Evolutionary conservation across 2,113 vertebrate species (phyloP).

Genomic region (Daboia siamensis): DNA sequence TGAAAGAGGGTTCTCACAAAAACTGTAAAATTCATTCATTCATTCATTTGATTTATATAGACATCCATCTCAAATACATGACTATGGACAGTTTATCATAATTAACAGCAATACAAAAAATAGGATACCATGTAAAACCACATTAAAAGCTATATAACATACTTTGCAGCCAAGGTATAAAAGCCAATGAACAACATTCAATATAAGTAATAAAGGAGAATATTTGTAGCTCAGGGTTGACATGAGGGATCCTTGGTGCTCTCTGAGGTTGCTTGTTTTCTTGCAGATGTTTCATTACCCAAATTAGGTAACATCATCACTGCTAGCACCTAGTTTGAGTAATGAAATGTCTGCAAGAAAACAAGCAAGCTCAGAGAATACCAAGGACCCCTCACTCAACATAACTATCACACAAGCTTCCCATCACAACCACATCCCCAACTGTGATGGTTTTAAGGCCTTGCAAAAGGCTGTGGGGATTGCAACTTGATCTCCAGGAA

Average conservation of each 20-base stretch:
- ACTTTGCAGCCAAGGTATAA: not conserved
- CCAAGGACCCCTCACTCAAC: not conserved
- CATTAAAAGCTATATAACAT: not conserved
- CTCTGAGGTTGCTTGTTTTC: not conserved
- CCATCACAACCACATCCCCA: not conserved
- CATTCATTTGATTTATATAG: not conserved
- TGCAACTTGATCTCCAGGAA: not conserved
- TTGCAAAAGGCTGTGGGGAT: not conserved
- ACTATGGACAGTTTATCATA: not conserved
- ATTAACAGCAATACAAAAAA: not conserved
- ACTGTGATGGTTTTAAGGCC: not conserved
- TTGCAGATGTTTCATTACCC: not conserved
- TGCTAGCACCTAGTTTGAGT: not conserved
- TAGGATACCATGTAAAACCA: not conserved
- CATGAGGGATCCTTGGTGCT: not conserved
- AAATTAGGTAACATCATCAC: not conserved
- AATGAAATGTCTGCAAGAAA: not conserved
- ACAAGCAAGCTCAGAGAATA: not conserved
- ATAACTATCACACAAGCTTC: not conserved
- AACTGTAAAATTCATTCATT: not conserved
- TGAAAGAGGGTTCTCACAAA: not conserved
- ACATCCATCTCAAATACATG: not conserved
- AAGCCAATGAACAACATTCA: not conserved
- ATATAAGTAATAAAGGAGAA: not conserved
- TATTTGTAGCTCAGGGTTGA: not conserved